phyloP scores from a whole-genome alignment of 2,797 vertebrate genomes.

The Takifugu ocellatus region DNA sequence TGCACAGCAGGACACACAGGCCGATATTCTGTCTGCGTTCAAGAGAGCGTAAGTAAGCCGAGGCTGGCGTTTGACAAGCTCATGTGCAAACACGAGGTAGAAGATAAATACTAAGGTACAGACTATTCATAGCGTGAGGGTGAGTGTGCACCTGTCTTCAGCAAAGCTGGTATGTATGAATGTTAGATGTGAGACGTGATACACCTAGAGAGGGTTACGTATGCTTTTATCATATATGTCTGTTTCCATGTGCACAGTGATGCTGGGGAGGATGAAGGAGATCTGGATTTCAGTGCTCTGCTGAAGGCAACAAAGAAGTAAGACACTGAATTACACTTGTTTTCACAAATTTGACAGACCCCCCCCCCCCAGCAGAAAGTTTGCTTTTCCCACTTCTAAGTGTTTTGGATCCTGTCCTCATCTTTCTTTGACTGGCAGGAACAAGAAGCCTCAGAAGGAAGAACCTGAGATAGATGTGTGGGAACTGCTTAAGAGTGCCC shows the following conservation, averaged over 20 bases:
- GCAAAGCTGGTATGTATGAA: neutral
- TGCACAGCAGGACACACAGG: slow-evolving; percentile 48
- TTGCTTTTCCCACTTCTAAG: too few species aligned
- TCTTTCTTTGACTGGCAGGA: slow-evolving; percentile 48
- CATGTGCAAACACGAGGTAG: slow-evolving; percentile 1
- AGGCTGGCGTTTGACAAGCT: slow-evolving; percentile 17
- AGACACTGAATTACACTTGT: slow-evolving; percentile 25
- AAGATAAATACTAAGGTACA: slow-evolving; percentile 3
- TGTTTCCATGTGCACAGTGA: slow-evolving; percentile 58
- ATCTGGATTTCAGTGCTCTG: slow-evolving; percentile 87
- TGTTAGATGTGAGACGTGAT: slow-evolving; percentile 3
- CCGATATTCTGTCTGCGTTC: slow-evolving; percentile 76
- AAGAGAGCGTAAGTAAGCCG: slow-evolving; percentile 74
- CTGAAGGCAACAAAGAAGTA: slow-evolving; percentile 86
- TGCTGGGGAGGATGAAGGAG: slow-evolving; percentile 77
- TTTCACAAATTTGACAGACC: slow-evolving; percentile 2
- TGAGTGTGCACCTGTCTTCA: slow-evolving; percentile 12
- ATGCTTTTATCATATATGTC: neutral
- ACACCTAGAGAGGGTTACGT: neutral
- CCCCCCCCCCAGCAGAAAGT: neutral
- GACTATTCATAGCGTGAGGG: slow-evolving; percentile 21
- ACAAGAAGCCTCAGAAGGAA: slow-evolving; percentile 57
- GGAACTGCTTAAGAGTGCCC: slow-evolving; percentile 85
- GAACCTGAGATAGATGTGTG: slow-evolving; percentile 80
- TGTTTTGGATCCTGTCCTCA: neutral